phyloP scores from a whole-genome alignment of 1,140 invertebrate species.

The Capitella teleta region DNA sequence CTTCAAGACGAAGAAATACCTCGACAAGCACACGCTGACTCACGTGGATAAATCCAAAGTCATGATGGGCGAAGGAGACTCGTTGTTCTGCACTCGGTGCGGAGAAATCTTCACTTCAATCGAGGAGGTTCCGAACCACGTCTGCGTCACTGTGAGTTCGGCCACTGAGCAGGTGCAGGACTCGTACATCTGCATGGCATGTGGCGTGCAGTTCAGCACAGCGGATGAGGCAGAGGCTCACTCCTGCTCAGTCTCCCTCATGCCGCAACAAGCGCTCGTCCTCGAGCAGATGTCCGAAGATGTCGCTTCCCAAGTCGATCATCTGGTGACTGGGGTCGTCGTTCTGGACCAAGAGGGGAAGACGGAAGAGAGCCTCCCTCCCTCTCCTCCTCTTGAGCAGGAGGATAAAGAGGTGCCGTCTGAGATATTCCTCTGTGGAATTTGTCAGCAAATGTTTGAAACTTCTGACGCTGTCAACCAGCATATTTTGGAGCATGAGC shows the following conservation, averaged over 20 bases:
- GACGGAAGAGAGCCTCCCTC: not conserved
- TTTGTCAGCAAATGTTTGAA: not conserved
- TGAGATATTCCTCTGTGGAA: slow-evolving; percentile 2
- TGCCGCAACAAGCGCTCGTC: not conserved
- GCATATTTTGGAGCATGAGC: not conserved
- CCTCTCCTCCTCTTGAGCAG: not conserved
- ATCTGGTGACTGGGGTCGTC: not conserved
- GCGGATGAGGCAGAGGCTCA: too few relatives aligned
- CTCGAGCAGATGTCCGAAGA: not conserved
- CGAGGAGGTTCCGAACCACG: not conserved
- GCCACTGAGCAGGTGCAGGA: not conserved
- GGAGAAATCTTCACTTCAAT: not conserved
- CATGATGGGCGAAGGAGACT: too few relatives aligned
- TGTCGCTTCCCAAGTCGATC: not conserved
- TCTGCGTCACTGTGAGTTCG: not conserved
- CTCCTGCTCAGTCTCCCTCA: not conserved
- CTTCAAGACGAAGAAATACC: slow-evolving; percentile 10
- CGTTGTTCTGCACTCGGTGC: not conserved
- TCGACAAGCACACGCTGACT: slow-evolving; percentile 1
- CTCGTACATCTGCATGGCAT: too few relatives aligned
- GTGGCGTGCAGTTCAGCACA: too few relatives aligned
- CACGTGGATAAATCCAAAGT: too few relatives aligned
- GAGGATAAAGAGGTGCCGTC: not conserved
- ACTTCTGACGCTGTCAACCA: not conserved
- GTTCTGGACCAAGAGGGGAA: not conserved